A percentile compares a stretch with the other conserved stretches of the same genome.
Conservation (phyloP, 2,797 vertebrate species). For the Hippocampus kuda region DNA sequence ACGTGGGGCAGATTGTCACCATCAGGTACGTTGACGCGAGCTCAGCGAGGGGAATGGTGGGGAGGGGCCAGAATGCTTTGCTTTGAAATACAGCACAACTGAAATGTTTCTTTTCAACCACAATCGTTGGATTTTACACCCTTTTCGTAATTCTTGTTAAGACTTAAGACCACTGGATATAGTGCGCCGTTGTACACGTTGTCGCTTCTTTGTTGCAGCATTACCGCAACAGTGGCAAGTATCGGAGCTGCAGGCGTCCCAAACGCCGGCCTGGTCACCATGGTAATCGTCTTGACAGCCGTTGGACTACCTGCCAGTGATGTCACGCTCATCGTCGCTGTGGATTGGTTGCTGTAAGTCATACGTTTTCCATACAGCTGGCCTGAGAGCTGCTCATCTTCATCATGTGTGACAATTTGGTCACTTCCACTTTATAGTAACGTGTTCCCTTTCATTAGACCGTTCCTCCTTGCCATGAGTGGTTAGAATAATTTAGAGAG, state of each 20-base stretch:
- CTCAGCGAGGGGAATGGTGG: not conserved
- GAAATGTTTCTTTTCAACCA: too few species aligned
- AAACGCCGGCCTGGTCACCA: conserved; percentile 93
- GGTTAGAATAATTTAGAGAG: not conserved
- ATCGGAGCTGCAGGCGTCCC: conserved; percentile 93
- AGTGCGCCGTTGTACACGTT: too few species aligned
- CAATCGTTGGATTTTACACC: too few species aligned
- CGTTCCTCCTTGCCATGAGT: not conserved
- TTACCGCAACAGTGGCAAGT: conserved; percentile 92
- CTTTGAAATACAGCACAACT: too few species aligned
- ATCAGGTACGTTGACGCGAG: conserved; percentile 73
- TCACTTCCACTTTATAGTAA: not conserved
- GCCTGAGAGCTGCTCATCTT: not conserved
- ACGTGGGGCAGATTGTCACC: conserved; percentile 85
- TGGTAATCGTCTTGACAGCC: conserved; percentile 94
- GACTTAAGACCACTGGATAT: too few species aligned
- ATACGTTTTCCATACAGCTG: not conserved
- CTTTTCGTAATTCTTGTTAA: too few species aligned
- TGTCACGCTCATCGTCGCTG: conserved; percentile 93
- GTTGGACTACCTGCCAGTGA: conserved; percentile 89
- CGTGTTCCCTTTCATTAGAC: not conserved
- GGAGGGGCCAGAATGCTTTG: too few species aligned
- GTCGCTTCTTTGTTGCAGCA: conserved; percentile 56
- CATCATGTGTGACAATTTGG: not conserved
- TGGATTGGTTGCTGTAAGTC: conserved; percentile 98